Evolutionary conservation across 2,797 vertebrate species (phyloP).

Genomic region (Xiphorhynchus erythropygius): DNA sequence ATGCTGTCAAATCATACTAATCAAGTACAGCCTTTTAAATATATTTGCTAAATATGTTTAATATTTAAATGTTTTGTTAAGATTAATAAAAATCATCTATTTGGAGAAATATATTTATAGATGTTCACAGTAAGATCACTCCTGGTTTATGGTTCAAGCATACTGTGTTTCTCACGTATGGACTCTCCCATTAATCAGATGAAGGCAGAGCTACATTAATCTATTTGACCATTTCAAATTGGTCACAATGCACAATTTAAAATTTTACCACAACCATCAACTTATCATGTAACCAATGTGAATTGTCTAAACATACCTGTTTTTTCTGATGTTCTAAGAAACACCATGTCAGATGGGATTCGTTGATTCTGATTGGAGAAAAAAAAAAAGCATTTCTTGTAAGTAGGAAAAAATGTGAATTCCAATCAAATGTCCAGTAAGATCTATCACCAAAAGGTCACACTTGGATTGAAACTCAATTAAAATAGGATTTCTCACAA

Average conservation of each 20-base stretch:
- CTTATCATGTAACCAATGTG: rapidly evolving
- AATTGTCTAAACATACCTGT: slow-evolving; percentile 80
- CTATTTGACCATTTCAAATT: neutral
- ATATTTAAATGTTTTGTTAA: neutral
- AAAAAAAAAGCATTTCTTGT: neutral
- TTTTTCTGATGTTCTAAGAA: slow-evolving; percentile 96
- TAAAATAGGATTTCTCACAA: slow-evolving; percentile 68
- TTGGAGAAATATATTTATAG: neutral
- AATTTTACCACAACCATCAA: neutral
- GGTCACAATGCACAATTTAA: neutral
- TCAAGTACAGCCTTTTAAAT: neutral
- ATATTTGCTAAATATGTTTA: neutral
- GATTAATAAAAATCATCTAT: neutral
- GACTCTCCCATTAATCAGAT: neutral
- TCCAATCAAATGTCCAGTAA: slow-evolving; percentile 54
- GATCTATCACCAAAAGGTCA: slow-evolving; percentile 62
- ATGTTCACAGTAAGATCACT: neutral
- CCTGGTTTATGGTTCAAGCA: neutral
- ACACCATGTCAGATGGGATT: slow-evolving; percentile 98
- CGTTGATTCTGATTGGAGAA: slow-evolving; percentile 87
- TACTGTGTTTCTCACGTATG: neutral
- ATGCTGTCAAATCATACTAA: neutral
- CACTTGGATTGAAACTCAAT: slow-evolving; percentile 65
- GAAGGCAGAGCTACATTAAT: neutral
- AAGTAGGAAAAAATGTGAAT: slow-evolving; percentile 9